Percentiles rank a stretch among this genome's conserved stretches.
phyloP scores from a whole-genome alignment of 2,113 vertebrate genomes.

The Phrynosoma platyrhinos region DNA sequence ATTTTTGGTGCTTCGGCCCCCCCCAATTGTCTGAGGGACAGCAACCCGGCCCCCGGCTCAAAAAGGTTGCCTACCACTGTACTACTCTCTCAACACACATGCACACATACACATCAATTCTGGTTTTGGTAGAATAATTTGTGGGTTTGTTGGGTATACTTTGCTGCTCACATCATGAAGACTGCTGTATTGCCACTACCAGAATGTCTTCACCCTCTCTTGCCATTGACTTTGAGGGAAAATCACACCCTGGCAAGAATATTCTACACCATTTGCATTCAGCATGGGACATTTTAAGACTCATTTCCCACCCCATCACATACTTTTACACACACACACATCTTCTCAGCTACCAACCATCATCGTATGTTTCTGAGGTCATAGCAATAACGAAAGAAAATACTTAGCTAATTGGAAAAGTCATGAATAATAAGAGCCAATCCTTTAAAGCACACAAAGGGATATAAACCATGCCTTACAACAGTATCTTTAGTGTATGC shows the following conservation, averaged over 20 bases:
- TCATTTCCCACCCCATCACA: conserved; percentile 38
- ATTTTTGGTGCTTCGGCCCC: too few relatives aligned
- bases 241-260: conserved; percentile 61
- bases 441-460: accelerated
- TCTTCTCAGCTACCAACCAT: conserved; percentile 40
- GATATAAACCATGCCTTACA: background rate
- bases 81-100: too few relatives aligned
- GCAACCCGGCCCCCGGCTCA: too few relatives aligned
- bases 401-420: conserved; percentile 70
- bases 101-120: background rate
- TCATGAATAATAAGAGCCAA: conserved; percentile 36
- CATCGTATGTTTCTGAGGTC: conserved; percentile 48
- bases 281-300: conserved; percentile 52
- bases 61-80: too few relatives aligned
- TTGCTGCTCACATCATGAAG: background rate
- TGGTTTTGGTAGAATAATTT: background rate
- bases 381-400: conserved; percentile 33
- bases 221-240: conserved; percentile 42
- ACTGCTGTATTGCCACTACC: conserved; percentile 16
- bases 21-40: too few relatives aligned
- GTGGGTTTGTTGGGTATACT: background rate
- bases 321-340: background rate
- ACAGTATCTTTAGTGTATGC: background rate
- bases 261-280: conserved; percentile 61
- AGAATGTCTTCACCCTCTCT: conserved; percentile 59